A percentile compares a stretch with the other conserved stretches of the same genome.
phyloP scores from a whole-genome alignment of 2,797 vertebrate species.

The Jordanella pulchra region DNA sequence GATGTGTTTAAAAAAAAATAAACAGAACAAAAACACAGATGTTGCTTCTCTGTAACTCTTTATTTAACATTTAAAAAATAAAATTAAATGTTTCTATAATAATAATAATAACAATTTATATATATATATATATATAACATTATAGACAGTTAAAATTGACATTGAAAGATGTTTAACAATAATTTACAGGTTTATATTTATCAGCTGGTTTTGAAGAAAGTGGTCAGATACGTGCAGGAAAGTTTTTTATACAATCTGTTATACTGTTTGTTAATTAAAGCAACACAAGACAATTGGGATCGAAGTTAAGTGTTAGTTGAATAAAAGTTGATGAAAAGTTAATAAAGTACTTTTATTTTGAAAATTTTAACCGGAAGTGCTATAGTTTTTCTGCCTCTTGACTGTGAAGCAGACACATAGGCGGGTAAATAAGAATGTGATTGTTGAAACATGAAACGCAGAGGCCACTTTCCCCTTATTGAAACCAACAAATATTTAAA shows the following conservation, averaged over 20 bases:
- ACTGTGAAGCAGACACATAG: slow-evolving; percentile 2
- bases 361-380: slow-evolving; percentile 14
- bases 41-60: background rate
- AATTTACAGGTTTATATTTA: too few species aligned
- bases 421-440: slow-evolving; percentile 44
- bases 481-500: background rate
- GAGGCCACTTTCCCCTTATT: slow-evolving; percentile 52
- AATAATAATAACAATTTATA: background rate
- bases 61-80: background rate
- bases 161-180: background rate
- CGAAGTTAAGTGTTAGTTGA: too few species aligned
- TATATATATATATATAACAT: background rate
- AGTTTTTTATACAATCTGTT: too few species aligned
- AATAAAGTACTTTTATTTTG: slow-evolving; percentile 25
- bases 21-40: background rate
- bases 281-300: too few species aligned
- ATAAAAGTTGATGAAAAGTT: too few species aligned
- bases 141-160: too few species aligned
- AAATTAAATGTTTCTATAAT: background rate
- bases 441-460: slow-evolving; percentile 35
- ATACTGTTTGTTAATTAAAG: too few species aligned
- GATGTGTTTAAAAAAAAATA: too few species aligned
- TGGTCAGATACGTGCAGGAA: too few species aligned
- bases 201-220: too few species aligned
- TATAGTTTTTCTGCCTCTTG: background rate